Evolutionary conservation across 2,888 invertebrate species (phyloP).

Genomic region (Agrotis ipsilon): DNA sequence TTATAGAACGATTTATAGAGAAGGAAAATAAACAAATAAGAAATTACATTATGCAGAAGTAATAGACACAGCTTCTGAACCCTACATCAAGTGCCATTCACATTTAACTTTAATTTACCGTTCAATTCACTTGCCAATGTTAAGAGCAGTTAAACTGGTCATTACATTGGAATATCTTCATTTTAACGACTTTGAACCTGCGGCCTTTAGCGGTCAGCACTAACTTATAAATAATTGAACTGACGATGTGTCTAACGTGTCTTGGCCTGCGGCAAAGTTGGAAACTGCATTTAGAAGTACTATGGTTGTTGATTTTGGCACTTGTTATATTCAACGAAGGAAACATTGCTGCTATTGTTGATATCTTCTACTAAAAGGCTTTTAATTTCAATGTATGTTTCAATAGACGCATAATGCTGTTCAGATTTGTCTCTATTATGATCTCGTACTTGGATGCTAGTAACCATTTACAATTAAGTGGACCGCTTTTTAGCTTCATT

Average conservation of each 20-base stretch:
- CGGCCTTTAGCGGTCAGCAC: conserved; percentile 20
- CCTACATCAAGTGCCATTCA: not conserved
- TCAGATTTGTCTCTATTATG: not conserved
- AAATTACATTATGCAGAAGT: not conserved
- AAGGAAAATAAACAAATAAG: too few species aligned
- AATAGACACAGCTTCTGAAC: not conserved
- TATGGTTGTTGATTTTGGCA: too few species aligned
- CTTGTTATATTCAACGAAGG: too few species aligned
- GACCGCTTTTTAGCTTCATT: not conserved
- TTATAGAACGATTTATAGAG: too few species aligned
- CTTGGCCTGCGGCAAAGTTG: not conserved
- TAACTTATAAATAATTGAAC: conserved; percentile 38
- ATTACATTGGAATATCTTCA: conserved; percentile 13
- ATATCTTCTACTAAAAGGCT: not conserved
- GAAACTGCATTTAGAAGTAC: not conserved
- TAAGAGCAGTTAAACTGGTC: conserved; percentile 20
- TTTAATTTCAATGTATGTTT: not conserved
- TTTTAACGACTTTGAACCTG: conserved; percentile 39
- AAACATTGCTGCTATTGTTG: not conserved
- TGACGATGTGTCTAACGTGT: conserved; percentile 5
- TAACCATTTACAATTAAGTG: not conserved
- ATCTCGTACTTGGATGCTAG: not conserved
- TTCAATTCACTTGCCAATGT: conserved; percentile 2
- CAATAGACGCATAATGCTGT: too few species aligned
- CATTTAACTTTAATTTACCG: not conserved